Percentiles rank a stretch among this genome's conserved stretches.
Conservation (phyloP, 2,797 vertebrate genomes). For the Danio jaintianensis region DNA sequence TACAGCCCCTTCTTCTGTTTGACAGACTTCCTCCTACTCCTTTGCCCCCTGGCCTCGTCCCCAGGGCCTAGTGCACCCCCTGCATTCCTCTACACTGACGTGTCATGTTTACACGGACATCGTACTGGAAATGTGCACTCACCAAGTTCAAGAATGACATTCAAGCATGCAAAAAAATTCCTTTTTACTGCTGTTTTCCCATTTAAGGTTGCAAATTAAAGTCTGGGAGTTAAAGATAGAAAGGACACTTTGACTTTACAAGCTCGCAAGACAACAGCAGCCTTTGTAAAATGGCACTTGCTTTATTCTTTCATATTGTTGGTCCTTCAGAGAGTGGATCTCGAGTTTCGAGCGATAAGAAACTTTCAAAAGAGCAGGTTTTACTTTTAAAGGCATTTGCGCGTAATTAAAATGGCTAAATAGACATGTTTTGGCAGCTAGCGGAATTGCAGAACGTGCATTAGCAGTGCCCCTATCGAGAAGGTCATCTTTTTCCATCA, state of each 20-base stretch:
- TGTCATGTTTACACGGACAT: slow-evolving; percentile 78
- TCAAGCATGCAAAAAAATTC: neutral
- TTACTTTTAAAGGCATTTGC: slow-evolving; percentile 1
- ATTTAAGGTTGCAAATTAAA: slow-evolving; percentile 47
- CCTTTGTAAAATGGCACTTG: slow-evolving; percentile 35
- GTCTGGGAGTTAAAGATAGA: slow-evolving; percentile 47
- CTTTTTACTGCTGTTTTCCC: slow-evolving; percentile 50
- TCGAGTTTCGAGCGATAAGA: slow-evolving; percentile 1
- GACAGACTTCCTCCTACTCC: slow-evolving; percentile 63
- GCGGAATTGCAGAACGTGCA: slow-evolving; percentile 33
- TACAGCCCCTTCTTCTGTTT: slow-evolving; percentile 54
- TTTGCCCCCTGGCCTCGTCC: slow-evolving; percentile 67
- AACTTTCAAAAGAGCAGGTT: slow-evolving; percentile 17
- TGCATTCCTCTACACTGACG: slow-evolving; percentile 79
- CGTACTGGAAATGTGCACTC: slow-evolving; percentile 28
- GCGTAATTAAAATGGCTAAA: slow-evolving; percentile 26
- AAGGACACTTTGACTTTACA: slow-evolving; percentile 41
- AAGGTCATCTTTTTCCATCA: slow-evolving; percentile 81
- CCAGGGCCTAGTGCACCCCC: slow-evolving; percentile 70
- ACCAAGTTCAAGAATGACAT: slow-evolving; percentile 34
- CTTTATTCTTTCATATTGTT: slow-evolving; percentile 10
- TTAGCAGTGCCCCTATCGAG: slow-evolving; percentile 70
- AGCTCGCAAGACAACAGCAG: slow-evolving; percentile 54
- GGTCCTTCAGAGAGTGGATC: neutral
- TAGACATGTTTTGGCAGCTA: slow-evolving; percentile 22